Conservation (phyloP, 2,888 invertebrate genomes). For the Lasioglossum pauxillum region DNA sequence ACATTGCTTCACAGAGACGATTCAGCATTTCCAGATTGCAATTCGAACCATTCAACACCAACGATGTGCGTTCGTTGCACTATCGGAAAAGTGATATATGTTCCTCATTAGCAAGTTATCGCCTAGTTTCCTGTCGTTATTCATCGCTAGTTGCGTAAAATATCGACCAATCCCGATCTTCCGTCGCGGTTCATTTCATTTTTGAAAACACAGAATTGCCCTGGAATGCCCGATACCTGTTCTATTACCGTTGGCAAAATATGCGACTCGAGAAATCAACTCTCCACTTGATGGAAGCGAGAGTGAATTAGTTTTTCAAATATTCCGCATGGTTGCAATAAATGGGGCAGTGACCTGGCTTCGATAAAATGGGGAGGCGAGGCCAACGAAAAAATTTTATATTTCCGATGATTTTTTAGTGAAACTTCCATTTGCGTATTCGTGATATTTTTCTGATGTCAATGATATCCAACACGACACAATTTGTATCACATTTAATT, state of each 20-base stretch:
- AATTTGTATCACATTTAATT: background rate
- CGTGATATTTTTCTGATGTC: background rate
- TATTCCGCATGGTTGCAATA: background rate
- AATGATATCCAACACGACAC: background rate
- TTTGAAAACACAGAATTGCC: background rate
- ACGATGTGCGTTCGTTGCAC: conserved; percentile 65
- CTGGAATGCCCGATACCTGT: background rate
- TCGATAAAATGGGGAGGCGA: background rate
- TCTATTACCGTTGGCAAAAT: background rate
- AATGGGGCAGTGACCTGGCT: background rate
- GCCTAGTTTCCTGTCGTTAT: conserved; percentile 69
- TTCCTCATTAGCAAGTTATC: conserved; percentile 71
- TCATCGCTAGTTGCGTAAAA: conserved; percentile 59
- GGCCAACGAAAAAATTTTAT: background rate
- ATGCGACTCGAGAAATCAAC: background rate
- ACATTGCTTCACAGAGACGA: conserved; percentile 68
- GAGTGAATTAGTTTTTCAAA: background rate
- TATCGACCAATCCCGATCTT: conserved; percentile 47
- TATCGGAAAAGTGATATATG: conserved; percentile 72
- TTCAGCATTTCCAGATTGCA: conserved; percentile 72
- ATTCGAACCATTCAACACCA: conserved; percentile 70
- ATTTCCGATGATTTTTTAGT: background rate
- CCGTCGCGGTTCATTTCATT: background rate
- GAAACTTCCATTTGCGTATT: background rate
- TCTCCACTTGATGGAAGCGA: background rate